Evolutionary conservation across 2,113 vertebrate species (phyloP).

Genomic region (Plestiodon gilberti): DNA sequence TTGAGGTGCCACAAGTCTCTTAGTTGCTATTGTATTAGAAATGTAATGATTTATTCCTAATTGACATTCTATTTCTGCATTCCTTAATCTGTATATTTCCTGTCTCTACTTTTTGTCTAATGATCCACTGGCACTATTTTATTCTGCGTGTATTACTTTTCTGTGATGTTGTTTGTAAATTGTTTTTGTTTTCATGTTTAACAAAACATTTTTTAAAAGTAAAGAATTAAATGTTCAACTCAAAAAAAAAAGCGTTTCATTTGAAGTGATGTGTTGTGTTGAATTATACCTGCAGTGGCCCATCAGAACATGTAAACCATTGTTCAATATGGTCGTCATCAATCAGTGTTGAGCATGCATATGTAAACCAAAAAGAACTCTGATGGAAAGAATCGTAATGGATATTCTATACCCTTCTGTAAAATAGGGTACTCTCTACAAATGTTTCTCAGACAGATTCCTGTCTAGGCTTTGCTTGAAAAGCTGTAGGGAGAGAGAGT

Average conservation of each 20-base stretch:
- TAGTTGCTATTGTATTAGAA: not conserved
- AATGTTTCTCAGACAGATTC: not conserved
- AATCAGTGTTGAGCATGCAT: not conserved
- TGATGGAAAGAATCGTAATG: not conserved
- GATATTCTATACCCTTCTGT: not conserved
- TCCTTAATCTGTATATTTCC: not conserved
- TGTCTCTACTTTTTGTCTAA: not conserved
- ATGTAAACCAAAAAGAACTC: not conserved
- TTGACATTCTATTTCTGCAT: not conserved
- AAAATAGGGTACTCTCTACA: not conserved
- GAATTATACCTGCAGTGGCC: not conserved
- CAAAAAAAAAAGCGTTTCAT: not conserved
- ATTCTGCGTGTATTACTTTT: not conserved
- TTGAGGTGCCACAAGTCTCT: no score
- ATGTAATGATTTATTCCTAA: not conserved
- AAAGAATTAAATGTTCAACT: not conserved
- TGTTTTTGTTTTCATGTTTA: not conserved
- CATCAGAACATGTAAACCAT: not conserved
- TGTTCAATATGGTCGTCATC: not conserved
- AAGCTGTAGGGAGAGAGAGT: not conserved
- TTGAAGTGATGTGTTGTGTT: not conserved
- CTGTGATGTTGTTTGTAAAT: not conserved
- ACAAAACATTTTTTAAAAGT: not conserved
- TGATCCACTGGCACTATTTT: not conserved
- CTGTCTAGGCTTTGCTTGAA: not conserved